Conservation (phyloP, 1,140 invertebrate species). For the Holotrichia oblita region DNA sequence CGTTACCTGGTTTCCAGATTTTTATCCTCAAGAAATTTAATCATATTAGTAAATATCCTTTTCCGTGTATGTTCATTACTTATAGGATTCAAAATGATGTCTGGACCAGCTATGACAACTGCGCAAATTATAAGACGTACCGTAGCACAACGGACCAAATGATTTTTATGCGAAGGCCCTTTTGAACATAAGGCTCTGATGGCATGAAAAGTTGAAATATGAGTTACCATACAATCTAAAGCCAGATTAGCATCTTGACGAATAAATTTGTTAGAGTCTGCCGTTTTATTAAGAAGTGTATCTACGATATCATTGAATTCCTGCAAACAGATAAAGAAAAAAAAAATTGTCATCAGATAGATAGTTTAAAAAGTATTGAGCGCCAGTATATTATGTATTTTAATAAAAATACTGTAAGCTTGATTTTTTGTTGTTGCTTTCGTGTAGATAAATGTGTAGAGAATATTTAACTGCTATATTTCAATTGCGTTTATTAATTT, state of each 20-base stretch:
- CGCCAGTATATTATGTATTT: no score
- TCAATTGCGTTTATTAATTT: no score
- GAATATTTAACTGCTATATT: no score
- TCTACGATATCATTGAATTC: constrained; percentile 71
- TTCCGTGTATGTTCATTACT: constrained; percentile 55
- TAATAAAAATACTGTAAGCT: no score
- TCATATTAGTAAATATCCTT: constrained; percentile 54
- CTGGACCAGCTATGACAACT: constrained; percentile 54
- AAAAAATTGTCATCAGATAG: no score
- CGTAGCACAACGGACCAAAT: constrained; percentile 54
- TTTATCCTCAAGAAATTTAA: constrained; percentile 56
- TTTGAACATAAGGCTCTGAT: constrained; percentile 57
- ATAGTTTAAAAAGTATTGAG: no score
- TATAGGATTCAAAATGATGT: constrained; percentile 51
- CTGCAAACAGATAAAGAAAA: constrained; percentile 55
- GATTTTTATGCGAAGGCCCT: constrained; percentile 59
- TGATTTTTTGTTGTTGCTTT: no score
- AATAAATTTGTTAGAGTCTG: constrained; percentile 74
- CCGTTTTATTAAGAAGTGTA: constrained; percentile 68
- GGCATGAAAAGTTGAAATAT: constrained; percentile 61
- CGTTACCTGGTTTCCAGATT: constrained; percentile 55
- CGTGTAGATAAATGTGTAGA: no score
- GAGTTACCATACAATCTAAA: constrained; percentile 67
- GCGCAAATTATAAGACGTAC: constrained; percentile 56
- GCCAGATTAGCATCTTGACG: constrained; percentile 71